Evolutionary conservation across 2,888 invertebrate genomes (phyloP).

Genomic region (Congeria kusceri): DNA sequence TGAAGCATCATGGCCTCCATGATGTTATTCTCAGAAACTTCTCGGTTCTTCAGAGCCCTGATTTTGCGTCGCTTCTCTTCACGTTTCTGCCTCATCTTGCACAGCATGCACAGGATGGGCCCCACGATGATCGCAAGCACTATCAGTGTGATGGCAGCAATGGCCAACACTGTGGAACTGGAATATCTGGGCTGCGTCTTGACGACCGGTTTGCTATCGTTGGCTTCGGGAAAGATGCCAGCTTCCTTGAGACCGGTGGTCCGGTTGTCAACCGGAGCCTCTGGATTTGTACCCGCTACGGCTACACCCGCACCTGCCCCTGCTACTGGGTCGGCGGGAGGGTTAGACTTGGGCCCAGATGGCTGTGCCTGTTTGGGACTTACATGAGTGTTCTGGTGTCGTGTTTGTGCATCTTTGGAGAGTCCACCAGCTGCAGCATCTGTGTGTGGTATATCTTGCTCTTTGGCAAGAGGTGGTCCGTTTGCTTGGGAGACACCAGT

Average conservation of each 20-base stretch:
- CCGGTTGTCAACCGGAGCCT: conserved; percentile 15
- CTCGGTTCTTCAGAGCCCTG: conserved; percentile 55
- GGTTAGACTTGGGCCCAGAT: too few species aligned
- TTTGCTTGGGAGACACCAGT: too few species aligned
- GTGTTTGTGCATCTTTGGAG: conserved; percentile 39
- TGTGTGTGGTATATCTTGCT: conserved; percentile 43
- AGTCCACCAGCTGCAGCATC: conserved; percentile 39
- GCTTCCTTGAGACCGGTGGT: conserved; percentile 48
- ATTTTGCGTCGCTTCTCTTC: conserved; percentile 64
- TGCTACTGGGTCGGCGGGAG: too few species aligned
- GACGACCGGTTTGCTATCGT: conserved; percentile 27
- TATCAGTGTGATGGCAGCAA: conserved; percentile 73
- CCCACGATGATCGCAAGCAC: conserved; percentile 76
- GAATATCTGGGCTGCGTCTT: conserved; percentile 29
- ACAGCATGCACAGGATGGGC: conserved; percentile 75
- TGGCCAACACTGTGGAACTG: conserved; percentile 66
- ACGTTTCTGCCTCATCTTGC: conserved; percentile 69
- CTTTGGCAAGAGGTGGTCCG: background rate
- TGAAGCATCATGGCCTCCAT: conserved; percentile 78
- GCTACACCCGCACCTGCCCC: background rate
- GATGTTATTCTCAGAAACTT: conserved; percentile 60
- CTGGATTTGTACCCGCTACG: background rate
- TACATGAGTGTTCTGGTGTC: background rate
- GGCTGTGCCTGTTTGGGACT: too few species aligned
- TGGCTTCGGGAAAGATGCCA: conserved; percentile 37